These are phyloP conservation scores for Apodemus speciosus DNA, from an alignment of 2,113 vertebrate genomes.

Conservation along the genomic window DNA sequence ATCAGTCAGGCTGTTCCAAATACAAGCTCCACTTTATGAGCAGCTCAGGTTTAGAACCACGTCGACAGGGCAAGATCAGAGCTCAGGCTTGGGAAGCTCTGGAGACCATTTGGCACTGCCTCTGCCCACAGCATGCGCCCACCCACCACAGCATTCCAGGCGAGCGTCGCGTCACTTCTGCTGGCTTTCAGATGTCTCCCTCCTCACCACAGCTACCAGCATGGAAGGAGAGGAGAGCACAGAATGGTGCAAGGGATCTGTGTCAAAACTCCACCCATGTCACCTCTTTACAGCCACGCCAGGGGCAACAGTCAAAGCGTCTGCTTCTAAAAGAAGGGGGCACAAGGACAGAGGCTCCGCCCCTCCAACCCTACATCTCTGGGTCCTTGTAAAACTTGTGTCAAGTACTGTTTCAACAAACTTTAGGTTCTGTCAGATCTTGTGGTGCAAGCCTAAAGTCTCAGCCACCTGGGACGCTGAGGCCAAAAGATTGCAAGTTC, in stretches of 20 bases:
- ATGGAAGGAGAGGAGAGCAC: not conserved
- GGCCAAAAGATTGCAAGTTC: not conserved
- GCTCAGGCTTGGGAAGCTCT: not conserved
- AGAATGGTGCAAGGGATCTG: not conserved
- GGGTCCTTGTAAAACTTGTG: not conserved
- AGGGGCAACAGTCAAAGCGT: not conserved
- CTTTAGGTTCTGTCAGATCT: not conserved
- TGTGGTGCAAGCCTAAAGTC: not conserved
- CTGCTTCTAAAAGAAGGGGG: not conserved
- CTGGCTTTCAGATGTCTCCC: not conserved
- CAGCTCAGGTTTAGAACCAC: not conserved
- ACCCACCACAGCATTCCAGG: not conserved
- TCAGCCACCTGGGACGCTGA: not conserved
- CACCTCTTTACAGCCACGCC: not conserved
- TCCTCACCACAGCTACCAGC: not conserved
- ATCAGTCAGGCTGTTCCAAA: not conserved
- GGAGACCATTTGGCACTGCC: not conserved
- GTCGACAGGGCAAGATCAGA: fast-evolving
- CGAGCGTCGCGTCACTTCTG: not conserved
- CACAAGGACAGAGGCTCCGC: not conserved
- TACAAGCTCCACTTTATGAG: not conserved
- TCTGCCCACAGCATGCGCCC: not conserved
- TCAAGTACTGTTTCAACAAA: not conserved
- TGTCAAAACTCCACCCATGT: not conserved
- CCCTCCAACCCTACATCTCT: not conserved